These are phyloP conservation scores for Sesia bembeciformis DNA, from an alignment of 2,888 invertebrate genomes.

Conservation along the genomic window DNA sequence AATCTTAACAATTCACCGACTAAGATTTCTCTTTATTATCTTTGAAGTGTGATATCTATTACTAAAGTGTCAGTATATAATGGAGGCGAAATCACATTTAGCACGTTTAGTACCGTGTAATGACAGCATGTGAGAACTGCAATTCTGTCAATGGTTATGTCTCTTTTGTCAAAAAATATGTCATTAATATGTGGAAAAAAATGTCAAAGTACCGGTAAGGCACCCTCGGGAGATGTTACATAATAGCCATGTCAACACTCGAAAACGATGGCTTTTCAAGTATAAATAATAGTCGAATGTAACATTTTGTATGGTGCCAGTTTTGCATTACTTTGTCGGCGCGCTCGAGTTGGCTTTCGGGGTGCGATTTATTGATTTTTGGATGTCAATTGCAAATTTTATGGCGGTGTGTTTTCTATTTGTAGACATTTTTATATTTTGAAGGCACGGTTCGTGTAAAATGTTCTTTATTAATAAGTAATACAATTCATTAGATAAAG, in stretches of 20 bases:
- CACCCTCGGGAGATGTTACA: constrained; percentile 63
- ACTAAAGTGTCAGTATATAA: neutral
- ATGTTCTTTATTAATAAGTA: too few species aligned
- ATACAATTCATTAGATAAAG: too few species aligned
- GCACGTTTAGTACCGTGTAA: constrained; percentile 60
- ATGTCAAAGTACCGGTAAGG: constrained; percentile 42
- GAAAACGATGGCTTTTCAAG: constrained; percentile 48
- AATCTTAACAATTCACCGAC: too few species aligned
- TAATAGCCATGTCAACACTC: constrained; percentile 71
- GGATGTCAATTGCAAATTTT: constrained; percentile 9
- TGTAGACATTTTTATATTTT: neutral
- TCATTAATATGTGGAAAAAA: constrained; percentile 63
- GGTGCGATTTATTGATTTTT: constrained; percentile 55
- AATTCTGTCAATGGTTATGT: constrained; percentile 59
- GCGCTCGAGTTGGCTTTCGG: constrained; percentile 34
- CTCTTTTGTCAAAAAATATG: constrained; percentile 61
- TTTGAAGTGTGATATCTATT: too few species aligned
- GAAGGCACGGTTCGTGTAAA: too few species aligned
- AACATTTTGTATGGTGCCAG: constrained; percentile 36
- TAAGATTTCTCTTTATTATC: too few species aligned
- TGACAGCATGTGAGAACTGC: constrained; percentile 57
- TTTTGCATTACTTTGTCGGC: constrained; percentile 56
- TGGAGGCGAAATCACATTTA: constrained; percentile 30
- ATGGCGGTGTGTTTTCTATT: constrained; percentile 2
- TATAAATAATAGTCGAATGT: constrained; percentile 60